Evolutionary conservation across 2,888 invertebrate genomes (phyloP).

Genomic region (Trichogramma dendrolimi): DNA sequence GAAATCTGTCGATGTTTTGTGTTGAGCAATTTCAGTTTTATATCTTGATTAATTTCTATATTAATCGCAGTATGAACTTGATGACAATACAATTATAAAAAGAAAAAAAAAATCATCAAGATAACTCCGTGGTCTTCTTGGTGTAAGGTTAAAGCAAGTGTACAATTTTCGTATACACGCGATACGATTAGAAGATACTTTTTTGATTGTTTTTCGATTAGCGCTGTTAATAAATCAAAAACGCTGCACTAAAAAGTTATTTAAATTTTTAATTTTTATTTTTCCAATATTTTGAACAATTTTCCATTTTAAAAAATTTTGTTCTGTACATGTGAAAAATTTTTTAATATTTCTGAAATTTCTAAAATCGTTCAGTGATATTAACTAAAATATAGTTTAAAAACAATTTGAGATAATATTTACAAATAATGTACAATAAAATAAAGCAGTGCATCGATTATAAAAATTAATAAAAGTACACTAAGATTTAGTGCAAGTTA

Average conservation of each 20-base stretch:
- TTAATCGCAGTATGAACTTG: conserved; percentile 35
- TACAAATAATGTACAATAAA: conserved; percentile 30
- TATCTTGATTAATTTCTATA: conserved; percentile 33
- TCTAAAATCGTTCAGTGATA: conserved; percentile 26
- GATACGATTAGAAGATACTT: too few relatives aligned
- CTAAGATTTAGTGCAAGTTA: conserved; percentile 23
- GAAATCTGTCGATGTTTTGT: conserved; percentile 40
- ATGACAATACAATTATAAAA: conserved; percentile 32
- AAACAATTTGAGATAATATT: conserved; percentile 29
- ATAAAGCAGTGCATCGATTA: conserved; percentile 25
- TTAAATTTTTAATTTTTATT: neutral
- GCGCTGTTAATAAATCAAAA: too few relatives aligned
- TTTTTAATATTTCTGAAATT: conserved; percentile 9
- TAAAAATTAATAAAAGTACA: conserved; percentile 26
- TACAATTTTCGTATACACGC: too few relatives aligned
- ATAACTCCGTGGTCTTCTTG: conserved; percentile 18
- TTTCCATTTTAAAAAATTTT: too few relatives aligned
- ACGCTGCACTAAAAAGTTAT: neutral
- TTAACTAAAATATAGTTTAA: conserved; percentile 26
- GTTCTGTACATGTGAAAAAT: too few relatives aligned
- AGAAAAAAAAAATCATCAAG: conserved; percentile 13
- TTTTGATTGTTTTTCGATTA: too few relatives aligned
- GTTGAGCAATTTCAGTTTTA: conserved; percentile 35
- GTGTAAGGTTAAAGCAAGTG: conserved; percentile 6
- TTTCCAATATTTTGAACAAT: neutral